Percentiles rank a stretch among this genome's conserved stretches.
These are phyloP conservation scores for Drosophila crucigera DNA, from an alignment of 2,888 invertebrate genomes.

Conservation along the genomic window DNA sequence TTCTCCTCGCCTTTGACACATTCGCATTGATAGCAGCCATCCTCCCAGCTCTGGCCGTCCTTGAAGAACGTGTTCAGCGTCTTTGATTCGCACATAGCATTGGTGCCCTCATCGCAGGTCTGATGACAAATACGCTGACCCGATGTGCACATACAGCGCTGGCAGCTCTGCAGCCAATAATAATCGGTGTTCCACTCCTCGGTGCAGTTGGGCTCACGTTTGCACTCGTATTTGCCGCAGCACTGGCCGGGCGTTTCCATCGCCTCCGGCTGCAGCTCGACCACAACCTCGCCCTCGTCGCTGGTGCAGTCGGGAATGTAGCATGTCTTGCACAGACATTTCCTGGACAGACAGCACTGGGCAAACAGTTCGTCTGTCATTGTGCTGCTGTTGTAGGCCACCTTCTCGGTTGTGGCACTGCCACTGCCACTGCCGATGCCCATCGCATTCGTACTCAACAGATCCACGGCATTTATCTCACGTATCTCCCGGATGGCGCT, in stretches of 20 bases:
- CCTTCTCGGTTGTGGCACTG: slow-evolving; percentile 23
- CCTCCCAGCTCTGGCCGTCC: slow-evolving; percentile 83
- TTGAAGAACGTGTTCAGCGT: slow-evolving; percentile 76
- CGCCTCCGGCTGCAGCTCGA: slow-evolving; percentile 77
- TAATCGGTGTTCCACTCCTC: slow-evolving; percentile 71
- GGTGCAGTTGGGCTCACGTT: slow-evolving; percentile 83
- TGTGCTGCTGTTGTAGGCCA: slow-evolving; percentile 53
- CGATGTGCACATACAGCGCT: slow-evolving; percentile 80
- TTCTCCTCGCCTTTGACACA: slow-evolving; percentile 82
- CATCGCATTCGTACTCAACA: slow-evolving; percentile 55
- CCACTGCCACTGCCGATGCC: slow-evolving; percentile 5
- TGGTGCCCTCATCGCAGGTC: slow-evolving; percentile 80
- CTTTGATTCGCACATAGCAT: slow-evolving; percentile 81
- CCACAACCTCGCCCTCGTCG: slow-evolving; percentile 70
- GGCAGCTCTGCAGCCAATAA: slow-evolving; percentile 82
- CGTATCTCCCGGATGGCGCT: slow-evolving; percentile 78
- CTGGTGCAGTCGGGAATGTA: slow-evolving; percentile 81
- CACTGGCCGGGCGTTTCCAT: slow-evolving; percentile 85
- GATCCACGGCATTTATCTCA: slow-evolving; percentile 58
- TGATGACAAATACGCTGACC: slow-evolving; percentile 82
- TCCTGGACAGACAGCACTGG: slow-evolving; percentile 81
- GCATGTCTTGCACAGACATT: slow-evolving; percentile 83
- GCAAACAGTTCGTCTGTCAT: slow-evolving; percentile 72
- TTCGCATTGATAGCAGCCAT: slow-evolving; percentile 83
- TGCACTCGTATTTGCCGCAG: slow-evolving; percentile 86